phyloP scores from a whole-genome alignment of 1,140 invertebrate species.

The Brachionus rotundiformis region DNA sequence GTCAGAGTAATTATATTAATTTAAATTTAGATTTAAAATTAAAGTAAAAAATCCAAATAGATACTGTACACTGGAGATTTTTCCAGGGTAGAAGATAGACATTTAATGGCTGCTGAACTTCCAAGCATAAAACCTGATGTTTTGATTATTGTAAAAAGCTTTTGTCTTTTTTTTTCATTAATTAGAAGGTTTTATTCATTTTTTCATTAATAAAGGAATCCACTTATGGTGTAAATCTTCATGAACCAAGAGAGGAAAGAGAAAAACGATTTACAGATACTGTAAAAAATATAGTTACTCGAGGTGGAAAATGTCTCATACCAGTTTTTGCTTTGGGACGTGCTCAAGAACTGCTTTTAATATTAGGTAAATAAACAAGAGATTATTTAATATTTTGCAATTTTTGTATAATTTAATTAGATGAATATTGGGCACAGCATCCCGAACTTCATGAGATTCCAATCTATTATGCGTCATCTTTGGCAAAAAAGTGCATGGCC shows the following conservation, averaged over 20 bases:
- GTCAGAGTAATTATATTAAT: slow-evolving; percentile 71
- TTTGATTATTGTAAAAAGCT: slow-evolving; percentile 76
- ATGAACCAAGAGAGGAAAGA: slow-evolving; percentile 93
- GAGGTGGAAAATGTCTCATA: slow-evolving; percentile 94
- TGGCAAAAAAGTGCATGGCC: slow-evolving; percentile 99
- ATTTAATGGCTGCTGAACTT: slow-evolving; percentile 98
- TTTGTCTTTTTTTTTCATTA: not conserved
- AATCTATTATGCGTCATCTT: slow-evolving; percentile 97
- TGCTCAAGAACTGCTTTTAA: slow-evolving; percentile 92
- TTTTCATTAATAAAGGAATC: slow-evolving; percentile 76
- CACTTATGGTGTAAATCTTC: slow-evolving; percentile 98
- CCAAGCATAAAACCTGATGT: slow-evolving; percentile 93
- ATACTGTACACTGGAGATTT: slow-evolving; percentile 97
- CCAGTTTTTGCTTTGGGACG: slow-evolving; percentile 96
- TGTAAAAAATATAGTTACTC: slow-evolving; percentile 90
- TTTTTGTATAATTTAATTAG: slow-evolving; percentile 63
- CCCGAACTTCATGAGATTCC: slow-evolving; percentile 97
- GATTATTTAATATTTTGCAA: not conserved
- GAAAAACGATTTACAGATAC: slow-evolving; percentile 90
- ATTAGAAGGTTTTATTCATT: not conserved
- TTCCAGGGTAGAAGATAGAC: slow-evolving; percentile 94
- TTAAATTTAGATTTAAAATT: not conserved
- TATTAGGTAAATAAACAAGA: slow-evolving; percentile 71
- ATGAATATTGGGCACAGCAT: slow-evolving; percentile 97
- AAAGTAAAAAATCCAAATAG: slow-evolving; percentile 60